A percentile compares a stretch with the other conserved stretches of the same genome.
These are phyloP conservation scores for Agelas oroides DNA, from an alignment of 37 sponge, comb jelly and placozoan genomes.

Conservation along the genomic window DNA sequence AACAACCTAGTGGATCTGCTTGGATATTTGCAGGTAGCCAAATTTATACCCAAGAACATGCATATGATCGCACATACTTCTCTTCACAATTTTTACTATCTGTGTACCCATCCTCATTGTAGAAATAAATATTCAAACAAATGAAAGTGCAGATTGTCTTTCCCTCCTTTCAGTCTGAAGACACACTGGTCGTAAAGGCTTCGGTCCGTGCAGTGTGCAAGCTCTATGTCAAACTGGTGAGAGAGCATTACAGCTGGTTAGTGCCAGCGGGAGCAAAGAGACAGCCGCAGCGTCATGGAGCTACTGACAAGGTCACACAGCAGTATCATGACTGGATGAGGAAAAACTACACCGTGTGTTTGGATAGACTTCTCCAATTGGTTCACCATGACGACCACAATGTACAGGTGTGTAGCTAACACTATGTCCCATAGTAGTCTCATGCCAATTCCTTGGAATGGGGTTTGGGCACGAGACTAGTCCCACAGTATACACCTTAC, in stretches of 20 bases:
- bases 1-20: constrained; percentile 67
- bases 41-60: no score
- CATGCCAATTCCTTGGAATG: neutral
- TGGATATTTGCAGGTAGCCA: constrained; percentile 46
- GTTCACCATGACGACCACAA: constrained; percentile 1
- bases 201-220: constrained; percentile 8
- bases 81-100: neutral
- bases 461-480: neutral
- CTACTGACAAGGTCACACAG: neutral
- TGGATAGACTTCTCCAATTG: constrained; percentile 16
- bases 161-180: neutral
- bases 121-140: no score
- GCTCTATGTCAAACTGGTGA: constrained; percentile 27
- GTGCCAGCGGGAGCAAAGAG: neutral
- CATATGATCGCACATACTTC: neutral
- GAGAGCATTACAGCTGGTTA: constrained; percentile 33
- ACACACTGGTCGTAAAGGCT: constrained; percentile 18
- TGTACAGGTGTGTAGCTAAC: constrained; percentile 15
- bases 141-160: no score
- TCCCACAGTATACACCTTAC: neutral
- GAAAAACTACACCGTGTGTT: constrained; percentile 16
- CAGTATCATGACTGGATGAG: constrained; percentile 58
- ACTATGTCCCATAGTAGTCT: neutral
- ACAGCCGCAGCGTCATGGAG: neutral
- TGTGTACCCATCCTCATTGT: no score